Percentiles rank a stretch among this genome's conserved stretches.
Conservation (phyloP, 1,140 invertebrate genomes). For the Rhyacophila brunnea region DNA sequence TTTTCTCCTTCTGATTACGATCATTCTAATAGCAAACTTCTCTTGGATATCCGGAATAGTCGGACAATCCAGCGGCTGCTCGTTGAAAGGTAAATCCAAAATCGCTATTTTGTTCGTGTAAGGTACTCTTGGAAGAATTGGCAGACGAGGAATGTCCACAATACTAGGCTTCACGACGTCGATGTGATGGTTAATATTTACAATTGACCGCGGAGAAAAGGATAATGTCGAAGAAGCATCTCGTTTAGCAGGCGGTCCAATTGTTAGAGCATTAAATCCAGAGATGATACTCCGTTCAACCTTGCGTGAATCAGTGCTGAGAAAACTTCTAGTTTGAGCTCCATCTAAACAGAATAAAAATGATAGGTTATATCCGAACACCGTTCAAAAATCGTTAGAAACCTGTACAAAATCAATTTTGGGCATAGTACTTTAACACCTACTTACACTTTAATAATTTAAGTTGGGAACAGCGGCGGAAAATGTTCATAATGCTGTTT, state of each 20-base stretch:
- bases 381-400: too few species aligned
- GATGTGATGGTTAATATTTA: conserved; percentile 7
- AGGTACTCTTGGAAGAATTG: conserved; percentile 6
- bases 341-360: conserved; percentile 16
- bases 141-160: conserved; percentile 25
- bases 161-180: conserved; percentile 13
- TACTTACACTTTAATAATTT: not conserved
- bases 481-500: not conserved
- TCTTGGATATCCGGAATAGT: conserved; percentile 40
- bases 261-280: conserved; percentile 6
- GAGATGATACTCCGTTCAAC: conserved; percentile 1
- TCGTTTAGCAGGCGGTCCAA: not conserved
- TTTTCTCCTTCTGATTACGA: conserved; percentile 76
- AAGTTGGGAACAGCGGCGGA: not conserved
- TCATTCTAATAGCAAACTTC: conserved; percentile 70
- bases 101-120: conserved; percentile 18
- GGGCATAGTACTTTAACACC: too few species aligned
- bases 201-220: conserved; percentile 25
- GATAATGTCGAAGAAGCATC: not conserved
- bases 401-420: too few species aligned
- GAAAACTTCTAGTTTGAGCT: not conserved
- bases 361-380: too few species aligned
- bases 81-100: conserved; percentile 15
- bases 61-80: conserved; percentile 36
- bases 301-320: conserved; percentile 4